Conservation (phyloP, 2,888 invertebrate genomes). For the Tipula confusa region DNA sequence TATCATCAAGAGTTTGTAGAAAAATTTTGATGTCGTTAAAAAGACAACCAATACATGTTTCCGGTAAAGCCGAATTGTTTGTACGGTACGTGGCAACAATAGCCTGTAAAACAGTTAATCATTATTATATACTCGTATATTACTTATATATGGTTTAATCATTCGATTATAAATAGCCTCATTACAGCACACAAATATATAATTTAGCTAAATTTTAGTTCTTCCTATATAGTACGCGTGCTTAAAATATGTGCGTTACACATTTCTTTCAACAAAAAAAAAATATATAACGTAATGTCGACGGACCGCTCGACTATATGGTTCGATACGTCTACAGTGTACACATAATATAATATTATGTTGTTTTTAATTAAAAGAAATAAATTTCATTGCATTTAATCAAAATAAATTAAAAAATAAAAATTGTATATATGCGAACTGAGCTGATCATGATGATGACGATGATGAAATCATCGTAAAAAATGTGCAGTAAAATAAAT, state of each 20-base stretch:
- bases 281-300: neutral
- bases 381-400: slow-evolving; percentile 3
- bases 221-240: neutral
- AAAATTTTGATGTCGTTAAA: no score
- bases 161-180: neutral
- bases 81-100: no score
- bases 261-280: neutral
- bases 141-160: neutral
- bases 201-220: neutral
- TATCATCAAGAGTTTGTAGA: no score
- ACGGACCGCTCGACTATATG: no score
- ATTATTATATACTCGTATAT: no score
- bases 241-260: slow-evolving; percentile 20
- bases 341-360: neutral
- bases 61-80: no score
- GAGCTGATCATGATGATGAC: neutral
- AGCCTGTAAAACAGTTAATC: no score
- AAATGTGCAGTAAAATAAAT: slow-evolving; percentile 8
- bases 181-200: neutral
- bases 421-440: neutral
- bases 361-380: neutral
- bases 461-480: neutral
- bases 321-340: neutral
- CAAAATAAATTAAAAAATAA: neutral
- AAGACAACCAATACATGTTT: no score